Evolutionary conservation across 2,797 vertebrate genomes (phyloP).

Genomic region (Sebastes jordani): DNA sequence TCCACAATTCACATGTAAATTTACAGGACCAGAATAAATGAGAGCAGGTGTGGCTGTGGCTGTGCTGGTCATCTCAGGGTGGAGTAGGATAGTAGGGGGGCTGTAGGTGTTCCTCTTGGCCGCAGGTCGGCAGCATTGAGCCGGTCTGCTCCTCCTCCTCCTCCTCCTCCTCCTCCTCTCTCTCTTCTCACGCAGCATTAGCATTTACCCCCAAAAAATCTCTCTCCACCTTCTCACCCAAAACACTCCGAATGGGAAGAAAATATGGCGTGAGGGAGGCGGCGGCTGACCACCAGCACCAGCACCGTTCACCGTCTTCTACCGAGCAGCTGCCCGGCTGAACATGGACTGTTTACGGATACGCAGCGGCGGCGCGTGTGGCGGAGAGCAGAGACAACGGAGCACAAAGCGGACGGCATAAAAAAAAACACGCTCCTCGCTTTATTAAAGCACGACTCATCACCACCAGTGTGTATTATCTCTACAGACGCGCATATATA

Average conservation of each 20-base stretch:
- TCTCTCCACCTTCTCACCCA: slow-evolving; percentile 55
- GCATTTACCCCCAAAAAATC: slow-evolving; percentile 60
- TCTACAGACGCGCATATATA: slow-evolving; percentile 22
- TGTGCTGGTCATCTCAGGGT: neutral
- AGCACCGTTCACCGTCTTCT: slow-evolving; percentile 55
- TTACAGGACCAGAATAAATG: too few species aligned
- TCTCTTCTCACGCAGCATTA: slow-evolving; percentile 42
- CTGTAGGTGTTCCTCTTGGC: slow-evolving; percentile 44
- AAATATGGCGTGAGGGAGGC: slow-evolving; percentile 76
- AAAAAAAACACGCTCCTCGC: slow-evolving; percentile 53
- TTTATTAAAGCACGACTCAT: slow-evolving; percentile 64
- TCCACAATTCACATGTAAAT: too few species aligned
- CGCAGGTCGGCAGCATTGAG: slow-evolving; percentile 78
- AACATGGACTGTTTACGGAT: slow-evolving; percentile 77
- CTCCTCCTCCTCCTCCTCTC: neutral
- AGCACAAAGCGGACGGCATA: slow-evolving; percentile 74
- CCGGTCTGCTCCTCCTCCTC: slow-evolving; percentile 29
- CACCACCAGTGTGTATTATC: slow-evolving; percentile 36
- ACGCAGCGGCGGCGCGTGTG: slow-evolving; percentile 49
- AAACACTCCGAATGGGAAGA: slow-evolving; percentile 78
- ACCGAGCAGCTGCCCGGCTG: slow-evolving; percentile 59
- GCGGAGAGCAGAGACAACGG: slow-evolving; percentile 68
- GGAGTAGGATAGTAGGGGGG: neutral
- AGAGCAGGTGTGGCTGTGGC: too few species aligned
- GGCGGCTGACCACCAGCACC: slow-evolving; percentile 55